These are phyloP conservation scores for Pheosia tremula DNA, from an alignment of 2,888 invertebrate species.

Conservation along the genomic window DNA sequence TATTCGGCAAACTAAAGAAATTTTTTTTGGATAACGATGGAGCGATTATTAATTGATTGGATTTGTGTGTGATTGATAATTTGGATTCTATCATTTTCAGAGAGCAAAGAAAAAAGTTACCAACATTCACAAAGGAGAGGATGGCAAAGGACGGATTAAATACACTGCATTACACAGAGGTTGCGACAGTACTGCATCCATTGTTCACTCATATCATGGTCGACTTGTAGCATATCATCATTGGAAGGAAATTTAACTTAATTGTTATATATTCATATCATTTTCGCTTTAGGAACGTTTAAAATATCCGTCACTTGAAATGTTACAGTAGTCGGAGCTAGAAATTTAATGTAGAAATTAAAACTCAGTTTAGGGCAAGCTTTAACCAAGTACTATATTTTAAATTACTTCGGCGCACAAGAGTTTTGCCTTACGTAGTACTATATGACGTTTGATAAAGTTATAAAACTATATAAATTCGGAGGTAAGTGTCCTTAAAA, in stretches of 20 bases:
- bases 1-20: too few relatives aligned
- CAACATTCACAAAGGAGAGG: constrained; percentile 74
- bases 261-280: constrained; percentile 39
- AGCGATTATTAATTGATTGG: too few relatives aligned
- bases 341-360: not conserved
- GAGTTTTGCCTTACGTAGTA: too few relatives aligned
- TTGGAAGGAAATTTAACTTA: constrained; percentile 11
- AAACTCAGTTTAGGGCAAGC: too few relatives aligned
- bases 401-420: too few relatives aligned
- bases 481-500: too few relatives aligned
- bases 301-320: not conserved
- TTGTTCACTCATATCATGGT: constrained; percentile 87
- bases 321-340: not conserved
- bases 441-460: too few relatives aligned
- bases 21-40: not conserved
- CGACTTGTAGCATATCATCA: constrained; percentile 71
- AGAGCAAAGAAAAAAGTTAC: constrained; percentile 72
- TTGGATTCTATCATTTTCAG: constrained; percentile 53
- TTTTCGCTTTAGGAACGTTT: not conserved
- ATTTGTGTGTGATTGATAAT: not conserved
- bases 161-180: constrained; percentile 83
- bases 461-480: too few relatives aligned
- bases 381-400: too few relatives aligned
- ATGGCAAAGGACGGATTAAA: constrained; percentile 86
- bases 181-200: constrained; percentile 82